Percentiles rank a stretch among this genome's conserved stretches.
phyloP scores from a whole-genome alignment of 2,888 invertebrate species.

The Biston stratarius region DNA sequence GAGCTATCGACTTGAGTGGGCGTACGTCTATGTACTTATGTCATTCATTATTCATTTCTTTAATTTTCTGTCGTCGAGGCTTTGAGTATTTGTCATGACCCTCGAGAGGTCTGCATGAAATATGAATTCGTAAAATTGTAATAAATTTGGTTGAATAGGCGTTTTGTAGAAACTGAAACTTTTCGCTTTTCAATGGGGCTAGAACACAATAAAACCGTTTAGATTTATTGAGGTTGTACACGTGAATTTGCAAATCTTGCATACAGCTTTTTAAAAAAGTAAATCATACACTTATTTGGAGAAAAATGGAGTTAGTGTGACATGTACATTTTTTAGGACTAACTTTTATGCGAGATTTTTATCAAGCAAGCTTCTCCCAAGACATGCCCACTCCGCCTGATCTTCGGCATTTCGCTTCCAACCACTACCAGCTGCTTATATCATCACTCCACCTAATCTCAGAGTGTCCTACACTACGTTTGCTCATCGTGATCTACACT shows the following conservation, averaged over 20 bases:
- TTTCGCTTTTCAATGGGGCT: slow-evolving; percentile 33
- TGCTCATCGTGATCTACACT: too few relatives aligned
- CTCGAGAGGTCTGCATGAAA: slow-evolving; percentile 17
- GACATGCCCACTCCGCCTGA: too few relatives aligned
- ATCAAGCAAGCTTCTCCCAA: too few relatives aligned
- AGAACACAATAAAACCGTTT: slow-evolving; percentile 20
- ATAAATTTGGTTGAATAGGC: slow-evolving; percentile 23
- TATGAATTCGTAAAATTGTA: slow-evolving; percentile 16
- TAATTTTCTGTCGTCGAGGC: slow-evolving; percentile 19
- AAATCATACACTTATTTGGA: too few relatives aligned
- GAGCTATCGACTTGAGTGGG: slow-evolving; percentile 7
- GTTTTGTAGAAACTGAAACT: slow-evolving; percentile 23
- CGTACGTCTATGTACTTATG: slow-evolving; percentile 3
- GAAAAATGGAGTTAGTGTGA: too few relatives aligned
- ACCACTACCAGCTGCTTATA: too few relatives aligned
- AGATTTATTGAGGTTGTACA: slow-evolving; percentile 28
- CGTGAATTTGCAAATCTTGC: slow-evolving; percentile 20
- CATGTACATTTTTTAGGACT: too few relatives aligned
- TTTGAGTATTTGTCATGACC: slow-evolving; percentile 16
- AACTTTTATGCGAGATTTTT: too few relatives aligned
- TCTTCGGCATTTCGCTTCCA: too few relatives aligned
- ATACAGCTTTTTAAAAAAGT: too few relatives aligned
- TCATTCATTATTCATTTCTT: slow-evolving; percentile 15
- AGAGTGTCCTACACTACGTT: too few relatives aligned
- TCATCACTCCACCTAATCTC: too few relatives aligned